Evolutionary conservation across 2,113 vertebrate genomes (phyloP).

Genomic region (Callithrix jacchus): DNA sequence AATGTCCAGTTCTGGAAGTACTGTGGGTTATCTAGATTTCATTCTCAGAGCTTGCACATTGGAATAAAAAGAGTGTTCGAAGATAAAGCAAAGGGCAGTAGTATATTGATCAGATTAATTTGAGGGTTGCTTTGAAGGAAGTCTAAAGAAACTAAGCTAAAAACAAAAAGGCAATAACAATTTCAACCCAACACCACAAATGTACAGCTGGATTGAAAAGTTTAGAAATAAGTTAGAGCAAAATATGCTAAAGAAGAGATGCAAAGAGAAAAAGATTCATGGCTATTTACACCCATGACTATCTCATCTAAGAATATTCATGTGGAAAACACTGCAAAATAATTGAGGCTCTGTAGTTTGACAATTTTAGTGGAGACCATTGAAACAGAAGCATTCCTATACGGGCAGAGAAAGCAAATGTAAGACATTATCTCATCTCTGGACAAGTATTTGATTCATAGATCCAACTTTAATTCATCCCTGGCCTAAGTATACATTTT

Average conservation of each 20-base stretch:
- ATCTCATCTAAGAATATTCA: background rate
- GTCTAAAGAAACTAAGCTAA: background rate
- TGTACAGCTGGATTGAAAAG: background rate
- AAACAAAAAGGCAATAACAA: background rate
- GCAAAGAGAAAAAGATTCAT: background rate
- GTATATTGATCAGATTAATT: background rate
- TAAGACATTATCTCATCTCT: background rate
- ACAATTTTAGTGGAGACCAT: background rate
- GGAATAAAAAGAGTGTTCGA: background rate
- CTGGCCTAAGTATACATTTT: background rate
- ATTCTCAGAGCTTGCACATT: background rate
- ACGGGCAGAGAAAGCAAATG: background rate
- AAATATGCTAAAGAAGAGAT: background rate
- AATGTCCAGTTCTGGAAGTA: background rate
- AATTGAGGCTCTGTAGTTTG: background rate
- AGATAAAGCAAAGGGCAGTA: background rate
- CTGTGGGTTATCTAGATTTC: background rate
- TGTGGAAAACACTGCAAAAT: background rate
- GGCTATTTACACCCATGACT: background rate
- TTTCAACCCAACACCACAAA: background rate
- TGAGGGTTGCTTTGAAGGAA: background rate
- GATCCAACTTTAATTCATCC: background rate
- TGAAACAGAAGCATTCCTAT: background rate
- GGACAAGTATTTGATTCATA: background rate
- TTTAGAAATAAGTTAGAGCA: background rate